Percentiles rank a stretch among this genome's conserved stretches.
Conservation (phyloP, 2,113 vertebrate species). For the Ahaetulla prasina region DNA sequence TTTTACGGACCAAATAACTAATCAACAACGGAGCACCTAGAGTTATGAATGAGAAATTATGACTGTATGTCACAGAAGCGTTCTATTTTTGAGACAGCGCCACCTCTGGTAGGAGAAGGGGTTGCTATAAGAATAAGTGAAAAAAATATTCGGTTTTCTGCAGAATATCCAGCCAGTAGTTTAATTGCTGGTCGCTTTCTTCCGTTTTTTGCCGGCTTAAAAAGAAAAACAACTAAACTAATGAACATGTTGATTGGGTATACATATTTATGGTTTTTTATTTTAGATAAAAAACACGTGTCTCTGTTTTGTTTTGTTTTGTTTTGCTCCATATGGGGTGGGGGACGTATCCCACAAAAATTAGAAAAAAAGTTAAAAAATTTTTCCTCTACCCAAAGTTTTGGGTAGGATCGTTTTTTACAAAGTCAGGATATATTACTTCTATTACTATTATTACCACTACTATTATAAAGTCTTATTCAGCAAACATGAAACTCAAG, state of each 20-base stretch:
- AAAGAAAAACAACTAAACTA: neutral
- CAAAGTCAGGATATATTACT: too few relatives aligned
- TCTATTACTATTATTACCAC: too few relatives aligned
- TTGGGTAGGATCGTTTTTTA: neutral
- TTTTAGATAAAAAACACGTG: neutral
- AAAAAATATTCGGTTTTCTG: too few relatives aligned
- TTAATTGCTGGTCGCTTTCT: too few relatives aligned
- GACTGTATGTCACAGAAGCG: neutral
- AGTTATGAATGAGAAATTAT: slow-evolving; percentile 58
- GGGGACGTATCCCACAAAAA: neutral
- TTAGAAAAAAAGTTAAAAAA: neutral
- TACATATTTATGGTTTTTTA: neutral
- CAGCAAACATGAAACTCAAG: too few relatives aligned
- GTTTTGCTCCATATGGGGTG: neutral
- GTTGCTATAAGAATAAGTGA: neutral
- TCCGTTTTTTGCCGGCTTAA: neutral
- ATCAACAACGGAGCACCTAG: slow-evolving; percentile 36
- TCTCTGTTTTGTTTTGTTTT: neutral
- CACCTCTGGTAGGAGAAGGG: neutral
- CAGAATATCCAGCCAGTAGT: too few relatives aligned
- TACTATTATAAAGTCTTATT: too few relatives aligned
- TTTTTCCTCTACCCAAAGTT: neutral
- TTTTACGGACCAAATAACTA: accelerated
- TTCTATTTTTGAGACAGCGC: neutral
- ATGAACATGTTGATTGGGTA: neutral